Evolutionary conservation across 2,113 vertebrate genomes (phyloP).

Genomic region (Rutilus rutilus): DNA sequence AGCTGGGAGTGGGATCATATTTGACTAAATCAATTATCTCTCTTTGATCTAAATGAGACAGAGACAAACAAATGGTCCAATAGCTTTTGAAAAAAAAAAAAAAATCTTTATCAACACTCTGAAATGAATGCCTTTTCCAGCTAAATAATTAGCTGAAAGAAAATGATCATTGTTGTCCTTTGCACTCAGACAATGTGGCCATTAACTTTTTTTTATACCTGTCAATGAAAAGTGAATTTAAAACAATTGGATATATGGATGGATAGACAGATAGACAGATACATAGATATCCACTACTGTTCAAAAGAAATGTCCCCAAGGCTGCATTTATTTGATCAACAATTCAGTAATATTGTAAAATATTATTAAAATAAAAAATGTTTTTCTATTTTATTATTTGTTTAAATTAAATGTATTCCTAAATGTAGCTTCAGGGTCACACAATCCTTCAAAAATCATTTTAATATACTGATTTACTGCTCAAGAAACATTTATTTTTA

Average conservation of each 20-base stretch:
- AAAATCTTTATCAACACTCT: conserved; percentile 38
- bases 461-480: neutral
- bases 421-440: neutral
- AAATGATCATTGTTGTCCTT: neutral
- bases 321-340: too few species aligned
- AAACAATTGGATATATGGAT: too few species aligned
- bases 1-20: conserved; percentile 55
- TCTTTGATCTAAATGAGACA: conserved; percentile 52
- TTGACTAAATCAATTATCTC: conserved; percentile 61
- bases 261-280: too few species aligned
- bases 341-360: neutral
- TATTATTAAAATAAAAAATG: too few species aligned
- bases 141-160: neutral
- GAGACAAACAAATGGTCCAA: conserved; percentile 50
- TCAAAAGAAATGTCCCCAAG: too few species aligned
- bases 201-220: neutral
- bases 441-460: neutral
- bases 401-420: neutral
- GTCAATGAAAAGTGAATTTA: neutral
- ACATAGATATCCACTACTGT: too few species aligned
- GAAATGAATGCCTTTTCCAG: conserved; percentile 34
- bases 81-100: conserved; percentile 37
- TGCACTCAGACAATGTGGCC: neutral
- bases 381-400: neutral
- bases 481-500: neutral